Evolutionary conservation across 2,797 vertebrate species (phyloP).

Genomic region (Chelmon rostratus): DNA sequence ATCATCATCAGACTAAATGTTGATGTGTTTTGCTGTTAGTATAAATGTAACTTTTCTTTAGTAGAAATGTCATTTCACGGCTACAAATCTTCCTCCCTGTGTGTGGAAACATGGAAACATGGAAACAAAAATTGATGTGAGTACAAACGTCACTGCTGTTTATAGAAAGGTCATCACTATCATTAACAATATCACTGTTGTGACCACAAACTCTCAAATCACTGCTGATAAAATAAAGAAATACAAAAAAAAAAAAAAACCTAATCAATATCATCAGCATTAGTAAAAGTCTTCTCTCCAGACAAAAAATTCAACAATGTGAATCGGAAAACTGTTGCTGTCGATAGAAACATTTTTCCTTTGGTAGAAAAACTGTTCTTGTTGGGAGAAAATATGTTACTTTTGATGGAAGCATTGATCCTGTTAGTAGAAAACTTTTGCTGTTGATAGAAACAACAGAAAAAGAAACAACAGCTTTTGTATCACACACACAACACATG

Average conservation of each 20-base stretch:
- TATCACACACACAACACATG: no score
- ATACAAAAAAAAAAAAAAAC: background rate
- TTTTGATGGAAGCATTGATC: no score
- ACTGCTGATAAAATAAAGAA: background rate
- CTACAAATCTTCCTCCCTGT: background rate
- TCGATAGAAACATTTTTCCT: background rate
- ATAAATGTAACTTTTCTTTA: background rate
- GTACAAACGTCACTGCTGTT: background rate
- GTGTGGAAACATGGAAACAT: no score
- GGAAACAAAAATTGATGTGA: background rate
- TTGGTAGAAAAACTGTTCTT: background rate
- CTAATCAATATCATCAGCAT: background rate
- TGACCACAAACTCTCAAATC: background rate
- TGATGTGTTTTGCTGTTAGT: background rate
- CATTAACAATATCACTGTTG: no score
- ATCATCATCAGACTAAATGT: constrained; percentile 7
- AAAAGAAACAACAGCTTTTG: no score
- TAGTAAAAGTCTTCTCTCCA: background rate
- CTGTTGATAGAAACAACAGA: no score
- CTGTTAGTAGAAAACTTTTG: no score
- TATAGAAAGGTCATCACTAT: background rate
- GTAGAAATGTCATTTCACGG: background rate
- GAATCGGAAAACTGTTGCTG: background rate
- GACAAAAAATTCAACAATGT: background rate
- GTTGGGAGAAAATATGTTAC: background rate